Evolutionary conservation across 1,140 invertebrate genomes (phyloP), one percentile per base, ranked within the genome.

Genomic region (Caenorhabditis tropicalis): DNA sequence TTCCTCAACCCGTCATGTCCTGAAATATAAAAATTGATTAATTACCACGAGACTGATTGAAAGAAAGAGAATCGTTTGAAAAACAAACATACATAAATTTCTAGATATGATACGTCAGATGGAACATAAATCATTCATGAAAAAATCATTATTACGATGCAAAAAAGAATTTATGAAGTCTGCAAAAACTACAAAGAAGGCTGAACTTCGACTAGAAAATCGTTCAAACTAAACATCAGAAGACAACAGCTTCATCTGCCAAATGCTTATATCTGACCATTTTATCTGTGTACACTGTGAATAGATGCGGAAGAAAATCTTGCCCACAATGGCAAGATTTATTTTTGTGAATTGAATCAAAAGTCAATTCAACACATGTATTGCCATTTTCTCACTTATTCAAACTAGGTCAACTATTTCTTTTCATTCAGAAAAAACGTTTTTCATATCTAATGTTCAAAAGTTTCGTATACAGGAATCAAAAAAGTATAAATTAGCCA

Each of bases 201-300:
- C n/a, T n/a, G n/a, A n/a, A n/a, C n/a, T n/a, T n/a, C n/a, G n/a
- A n/a, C n/a, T 12, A 43, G 12, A 43, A 12, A 43, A 43, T 12
- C 12, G 39, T 43, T 12, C 12, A 43, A 43, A 43, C 39, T 43
- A 43, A 5, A 43, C 39, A 43, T 43, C 21, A 51, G 21, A n/a
- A 31, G 65, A 74, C 65, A 74, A 43, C 27, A 43, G 10, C 58
- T 36, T 65, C 31, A 19, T 65, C 31, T 36, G 16, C 24, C 16
- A 33, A 12, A 19, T 19, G 21, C 43, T 19, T 43, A 74, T 74
- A 74, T 43, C 33, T 74, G 36, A 65, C 65, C 16, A n/a, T n/a
- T 43, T 43, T 74, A 74, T 74, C 36, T 39, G 65, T 74, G 65
- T 74, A 74, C 65, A 74, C 65, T 74, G 65, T 74, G 65, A 43